A percentile compares a stretch with the other conserved stretches of the same genome.
These are phyloP conservation scores for Saturnia japonica DNA, from an alignment of 2,888 invertebrate genomes.

Conservation along the genomic window DNA sequence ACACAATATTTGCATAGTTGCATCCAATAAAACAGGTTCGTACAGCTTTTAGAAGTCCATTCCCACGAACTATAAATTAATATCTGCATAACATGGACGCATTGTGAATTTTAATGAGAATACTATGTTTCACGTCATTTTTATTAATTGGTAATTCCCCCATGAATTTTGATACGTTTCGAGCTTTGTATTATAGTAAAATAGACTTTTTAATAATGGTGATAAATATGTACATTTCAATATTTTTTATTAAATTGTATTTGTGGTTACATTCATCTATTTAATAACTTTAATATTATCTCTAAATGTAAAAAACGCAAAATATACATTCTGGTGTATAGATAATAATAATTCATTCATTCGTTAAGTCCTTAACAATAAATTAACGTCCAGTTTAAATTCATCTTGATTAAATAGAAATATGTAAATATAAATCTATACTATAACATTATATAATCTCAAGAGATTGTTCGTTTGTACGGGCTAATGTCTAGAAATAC, in stretches of 20 bases:
- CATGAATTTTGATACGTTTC: conserved; percentile 7
- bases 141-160: conserved; percentile 16
- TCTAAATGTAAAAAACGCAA: not conserved
- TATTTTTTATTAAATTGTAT: not conserved
- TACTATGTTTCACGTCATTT: conserved; percentile 10
- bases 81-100: conserved; percentile 24
- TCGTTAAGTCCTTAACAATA: no score
- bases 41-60: conserved; percentile 45
- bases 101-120: conserved; percentile 21
- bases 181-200: not conserved
- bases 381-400: no score
- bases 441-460: no score
- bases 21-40: conserved; percentile 67
- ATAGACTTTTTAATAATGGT: not conserved
- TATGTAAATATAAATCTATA: no score
- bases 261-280: not conserved
- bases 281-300: not conserved
- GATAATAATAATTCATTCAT: no score
- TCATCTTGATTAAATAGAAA: no score
- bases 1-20: conserved; percentile 64
- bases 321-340: no score
- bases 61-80: conserved; percentile 38
- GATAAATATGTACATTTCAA: not conserved
- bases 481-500: no score
- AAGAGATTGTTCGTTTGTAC: no score